phyloP scores from a whole-genome alignment of 2,797 vertebrate species.

The Neopelma chrysocephalum region DNA sequence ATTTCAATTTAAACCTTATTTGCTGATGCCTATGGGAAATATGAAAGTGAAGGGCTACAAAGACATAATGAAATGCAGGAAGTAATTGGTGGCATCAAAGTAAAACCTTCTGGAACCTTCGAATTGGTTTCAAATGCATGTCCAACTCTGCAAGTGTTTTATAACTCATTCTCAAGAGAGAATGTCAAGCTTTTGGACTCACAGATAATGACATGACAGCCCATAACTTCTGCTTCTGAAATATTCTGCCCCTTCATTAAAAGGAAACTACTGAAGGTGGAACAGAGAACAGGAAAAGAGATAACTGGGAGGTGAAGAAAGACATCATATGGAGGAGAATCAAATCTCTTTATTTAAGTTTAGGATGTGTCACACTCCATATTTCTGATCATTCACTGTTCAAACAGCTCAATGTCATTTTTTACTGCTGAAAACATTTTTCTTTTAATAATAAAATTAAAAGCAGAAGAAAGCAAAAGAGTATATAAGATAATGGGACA shows the following conservation, averaged over 20 bases:
- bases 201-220: background rate
- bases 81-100: background rate
- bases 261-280: background rate
- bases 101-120: constrained; percentile 1
- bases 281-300: background rate
- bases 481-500: background rate
- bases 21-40: background rate
- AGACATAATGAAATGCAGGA: background rate
- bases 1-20: constrained; percentile 43
- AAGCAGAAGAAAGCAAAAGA: background rate
- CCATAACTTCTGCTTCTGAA: constrained; percentile 15
- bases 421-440: background rate
- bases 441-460: background rate
- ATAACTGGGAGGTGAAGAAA: background rate
- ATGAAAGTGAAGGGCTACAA: constrained; percentile 5
- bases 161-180: background rate
- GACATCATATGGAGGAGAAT: background rate
- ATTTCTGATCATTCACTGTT: background rate
- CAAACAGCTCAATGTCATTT: background rate
- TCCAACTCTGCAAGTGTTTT: background rate
- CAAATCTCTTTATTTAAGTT: background rate
- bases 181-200: background rate
- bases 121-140: background rate
- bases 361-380: background rate
- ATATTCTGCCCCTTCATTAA: constrained; percentile 20